Evolutionary conservation across 2,888 invertebrate species (phyloP), one percentile per base, ranked within the genome.

Genomic region (Octonoba sinensis): DNA sequence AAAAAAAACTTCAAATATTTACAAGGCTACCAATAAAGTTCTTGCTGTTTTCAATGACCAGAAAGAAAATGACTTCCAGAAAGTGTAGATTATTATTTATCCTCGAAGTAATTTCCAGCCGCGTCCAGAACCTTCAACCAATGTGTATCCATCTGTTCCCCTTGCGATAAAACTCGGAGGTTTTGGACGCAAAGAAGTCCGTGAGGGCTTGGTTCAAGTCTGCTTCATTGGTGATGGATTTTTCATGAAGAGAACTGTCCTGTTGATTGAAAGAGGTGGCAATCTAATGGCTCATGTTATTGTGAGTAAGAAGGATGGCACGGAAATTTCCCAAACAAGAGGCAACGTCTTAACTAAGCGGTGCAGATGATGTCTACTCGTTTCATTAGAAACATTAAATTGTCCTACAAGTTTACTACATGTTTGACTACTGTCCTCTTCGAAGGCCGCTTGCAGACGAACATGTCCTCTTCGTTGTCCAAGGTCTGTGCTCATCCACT

Each of bases 151-250:
- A 59, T 6, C 59, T 59, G 22, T 59, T 59, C 4, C 12, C 59
- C 24, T 59, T 20, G 59, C 22, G 59, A 20, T 59, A 59, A 59
- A 59, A 22, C 59, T 59, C 59, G 22, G 24, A 24, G 12, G 59
- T 22, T 24, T 59, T 59, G 59, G 12, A 59, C 12, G 59, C 22
- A 59, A 59, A 54, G 54, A 54, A 54, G 54, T 15, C 54, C 54
- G 6, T 54, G 54, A 54, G 54, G 6, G 54, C 22, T 20, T 3
- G 59, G 22, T 16, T 1, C 59, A 59, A 24, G 24, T 59, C 59
- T 59, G 24, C 20, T 24, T 22, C 59, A 59, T 2, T 59, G 6
- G 20, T 27, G 12, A 59, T 24, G 12, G 24, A 59, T 59, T 8
- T 20, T 1, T 1, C 59, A 20, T 15, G 16, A 12, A 59, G 24